A percentile compares a stretch with the other conserved stretches of the same genome.
phyloP scores from a whole-genome alignment of 2,113 vertebrate genomes.

The Phoenicopterus ruber region DNA sequence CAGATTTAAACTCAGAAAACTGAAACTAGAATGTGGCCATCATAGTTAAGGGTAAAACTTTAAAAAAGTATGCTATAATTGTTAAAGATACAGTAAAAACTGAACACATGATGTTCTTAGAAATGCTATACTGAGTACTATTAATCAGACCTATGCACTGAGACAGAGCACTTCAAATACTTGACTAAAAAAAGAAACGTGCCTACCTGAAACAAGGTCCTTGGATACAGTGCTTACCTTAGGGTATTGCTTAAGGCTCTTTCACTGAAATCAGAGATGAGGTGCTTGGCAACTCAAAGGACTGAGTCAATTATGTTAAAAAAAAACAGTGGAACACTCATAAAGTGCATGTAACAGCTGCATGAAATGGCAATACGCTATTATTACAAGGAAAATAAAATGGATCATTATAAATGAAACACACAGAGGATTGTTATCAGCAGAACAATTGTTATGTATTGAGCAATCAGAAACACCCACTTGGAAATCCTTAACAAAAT shows the following conservation, averaged over 20 bases:
- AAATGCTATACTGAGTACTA: background rate
- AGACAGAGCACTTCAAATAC: background rate
- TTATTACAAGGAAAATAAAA: constrained; percentile 49
- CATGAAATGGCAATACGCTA: constrained; percentile 20
- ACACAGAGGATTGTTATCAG: constrained; percentile 18
- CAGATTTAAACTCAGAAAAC: background rate
- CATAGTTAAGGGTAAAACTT: background rate
- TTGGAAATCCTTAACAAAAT: constrained; percentile 50
- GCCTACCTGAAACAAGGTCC: background rate
- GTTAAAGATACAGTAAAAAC: background rate
- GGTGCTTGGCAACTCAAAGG: background rate
- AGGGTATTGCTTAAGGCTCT: background rate
- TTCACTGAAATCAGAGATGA: background rate
- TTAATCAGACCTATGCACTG: background rate
- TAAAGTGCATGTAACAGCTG: constrained; percentile 14
- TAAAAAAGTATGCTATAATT: background rate
- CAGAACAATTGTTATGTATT: constrained; percentile 43
- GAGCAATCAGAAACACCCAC: constrained; percentile 46
- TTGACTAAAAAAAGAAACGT: background rate
- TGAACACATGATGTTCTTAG: background rate
- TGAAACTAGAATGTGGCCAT: background rate
- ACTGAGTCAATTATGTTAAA: background rate
- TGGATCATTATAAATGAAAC: constrained; percentile 43
- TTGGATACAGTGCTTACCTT: background rate
- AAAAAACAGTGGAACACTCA: background rate